A percentile compares a stretch with the other conserved stretches of the same genome.
These are phyloP conservation scores for Drepana arcuata DNA, from an alignment of 1,140 invertebrate genomes.

Conservation along the genomic window DNA sequence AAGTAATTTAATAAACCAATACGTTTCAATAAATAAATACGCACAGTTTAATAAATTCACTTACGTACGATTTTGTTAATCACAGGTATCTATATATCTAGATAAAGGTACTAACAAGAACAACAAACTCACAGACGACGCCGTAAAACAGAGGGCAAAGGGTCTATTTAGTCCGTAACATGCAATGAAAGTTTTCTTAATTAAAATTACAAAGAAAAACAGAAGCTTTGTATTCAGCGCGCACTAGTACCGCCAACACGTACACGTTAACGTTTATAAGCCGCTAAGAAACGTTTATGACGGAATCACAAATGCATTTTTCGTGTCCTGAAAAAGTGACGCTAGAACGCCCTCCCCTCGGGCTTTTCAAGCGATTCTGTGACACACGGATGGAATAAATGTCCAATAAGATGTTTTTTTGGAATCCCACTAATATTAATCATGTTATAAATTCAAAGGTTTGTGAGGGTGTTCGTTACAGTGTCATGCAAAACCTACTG, in stretches of 20 bases:
- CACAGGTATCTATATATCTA: too few species aligned
- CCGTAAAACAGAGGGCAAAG: neutral
- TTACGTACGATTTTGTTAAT: too few species aligned
- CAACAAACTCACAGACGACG: neutral
- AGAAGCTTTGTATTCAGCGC: too few species aligned
- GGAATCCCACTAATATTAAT: too few species aligned
- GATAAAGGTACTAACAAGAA: neutral
- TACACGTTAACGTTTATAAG: neutral
- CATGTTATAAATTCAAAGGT: too few species aligned
- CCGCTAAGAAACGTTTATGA: constrained; percentile 38
- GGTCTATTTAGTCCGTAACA: neutral
- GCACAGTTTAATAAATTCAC: too few species aligned
- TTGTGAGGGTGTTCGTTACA: too few species aligned
- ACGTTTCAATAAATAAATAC: too few species aligned
- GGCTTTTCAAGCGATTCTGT: constrained; percentile 20
- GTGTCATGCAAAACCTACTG: too few species aligned
- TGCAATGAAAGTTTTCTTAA: neutral
- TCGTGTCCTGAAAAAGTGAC: constrained; percentile 50
- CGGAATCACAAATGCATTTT: constrained; percentile 54
- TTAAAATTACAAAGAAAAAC: too few species aligned
- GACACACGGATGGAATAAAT: constrained; percentile 6
- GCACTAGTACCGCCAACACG: neutral
- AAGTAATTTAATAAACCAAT: too few species aligned
- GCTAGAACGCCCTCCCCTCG: constrained; percentile 19
- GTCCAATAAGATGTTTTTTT: neutral